These are phyloP conservation scores for Drosophila villosipedis DNA, from an alignment of 2,888 invertebrate genomes.

Conservation along the genomic window DNA sequence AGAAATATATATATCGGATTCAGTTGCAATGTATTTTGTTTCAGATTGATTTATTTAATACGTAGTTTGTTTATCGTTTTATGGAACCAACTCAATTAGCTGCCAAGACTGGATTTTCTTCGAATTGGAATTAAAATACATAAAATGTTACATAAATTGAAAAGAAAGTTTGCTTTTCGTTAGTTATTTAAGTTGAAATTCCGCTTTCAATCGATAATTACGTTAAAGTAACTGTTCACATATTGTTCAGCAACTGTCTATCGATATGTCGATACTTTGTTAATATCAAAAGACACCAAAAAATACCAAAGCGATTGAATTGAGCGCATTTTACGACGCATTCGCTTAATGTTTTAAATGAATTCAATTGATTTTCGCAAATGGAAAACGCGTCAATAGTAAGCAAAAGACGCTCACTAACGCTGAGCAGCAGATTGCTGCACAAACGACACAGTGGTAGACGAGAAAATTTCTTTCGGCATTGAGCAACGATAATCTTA, in stretches of 20 bases:
- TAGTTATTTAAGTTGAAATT: neutral
- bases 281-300: neutral
- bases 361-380: slow-evolving; percentile 37
- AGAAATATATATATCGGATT: neutral
- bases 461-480: neutral
- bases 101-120: neutral
- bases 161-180: neutral
- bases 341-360: slow-evolving; percentile 39
- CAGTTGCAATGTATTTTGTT: neutral
- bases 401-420: slow-evolving; percentile 72
- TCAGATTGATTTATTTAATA: neutral
- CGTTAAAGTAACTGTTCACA: neutral
- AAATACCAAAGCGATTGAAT: slow-evolving; percentile 35
- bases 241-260: neutral
- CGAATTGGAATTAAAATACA: neutral
- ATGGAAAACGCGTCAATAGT: slow-evolving; percentile 77
- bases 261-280: slow-evolving; percentile 16
- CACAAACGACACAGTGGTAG: slow-evolving; percentile 77
- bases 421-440: slow-evolving; percentile 73
- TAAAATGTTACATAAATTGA: neutral
- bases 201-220: neutral
- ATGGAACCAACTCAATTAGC: neutral
- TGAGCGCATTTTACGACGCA: slow-evolving; percentile 50
- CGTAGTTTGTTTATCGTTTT: neutral
- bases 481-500: neutral